Evolutionary conservation across 2,113 vertebrate genomes (phyloP), one percentile per base, ranked within the genome.

Genomic region (Ophiodon elongatus): DNA sequence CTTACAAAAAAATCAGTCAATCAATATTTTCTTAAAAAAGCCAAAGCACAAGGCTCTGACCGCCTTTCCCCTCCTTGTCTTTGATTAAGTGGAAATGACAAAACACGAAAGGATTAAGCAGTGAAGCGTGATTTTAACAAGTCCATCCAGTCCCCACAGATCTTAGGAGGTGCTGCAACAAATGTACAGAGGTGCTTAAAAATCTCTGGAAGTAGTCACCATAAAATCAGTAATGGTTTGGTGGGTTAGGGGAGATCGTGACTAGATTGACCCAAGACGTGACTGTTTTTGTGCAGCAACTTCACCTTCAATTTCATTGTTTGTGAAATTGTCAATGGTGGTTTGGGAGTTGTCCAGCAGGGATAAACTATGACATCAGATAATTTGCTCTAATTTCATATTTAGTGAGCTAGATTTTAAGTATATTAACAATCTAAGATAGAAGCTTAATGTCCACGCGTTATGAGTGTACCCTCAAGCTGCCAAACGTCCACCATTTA

Each of bases 51-150:
- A 8, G 1, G 10, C 33, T 76, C 62, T 41, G 59, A 50, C 60
- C 70, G 62, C 59, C 39, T 45, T 59, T 57, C 43, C 45, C 60
- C 33, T 27, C 15, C 13, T 25, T 54, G n/a, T 56, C 31, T 73
- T 80, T 86, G 85, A 91, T 91, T 85, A 73, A 89, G 73, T 87
- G 56, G 45, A 90, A 92, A 91, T 69, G 89, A 91, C 84, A 90
- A 92, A 86, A 90, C 76, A 79, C 33, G 14, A 45, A 50, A 81
- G 87, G 89, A 91, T 93, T 90, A 92, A 79, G 88, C 89, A 88
- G 70, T 74, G 84, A 84, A 88, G 91, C 92, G 45, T 92, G 91
- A 90, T 91, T 94, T 91, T 92, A 93, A 92, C 83, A 68, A 93
- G 90, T 92, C 80, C 78, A 52, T 65, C 63, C 78, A 76, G 79